Base-by-base conservation (phyloP, 2,888 invertebrate genomes). In the Lasioglossum lativentre region DNA sequence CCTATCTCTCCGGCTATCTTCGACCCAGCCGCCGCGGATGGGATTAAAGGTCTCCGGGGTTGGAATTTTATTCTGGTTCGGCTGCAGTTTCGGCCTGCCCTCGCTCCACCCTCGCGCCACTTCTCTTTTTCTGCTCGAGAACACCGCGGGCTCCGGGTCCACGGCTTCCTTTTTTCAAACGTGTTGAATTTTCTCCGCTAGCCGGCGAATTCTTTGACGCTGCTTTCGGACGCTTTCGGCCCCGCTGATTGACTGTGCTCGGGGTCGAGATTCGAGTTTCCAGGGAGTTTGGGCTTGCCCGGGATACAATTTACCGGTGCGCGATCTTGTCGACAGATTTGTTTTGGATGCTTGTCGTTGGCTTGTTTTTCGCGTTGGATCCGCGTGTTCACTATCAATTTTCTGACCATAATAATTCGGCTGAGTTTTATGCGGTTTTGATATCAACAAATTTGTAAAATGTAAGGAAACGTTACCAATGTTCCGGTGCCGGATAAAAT, bases 41-140 rank as follows among this genome's bases (percentile, higher is more conserved):
- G 59, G 27, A 78, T 84, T 80, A 86, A 84, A 86, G 73, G 66
- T 75, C 59, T 10, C 16, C 59, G 38, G 30, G 72, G 30, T 6
- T 71, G 52, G 38, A 72, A 75, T 78, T 84, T 63, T 40, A 63
- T 45, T 30, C 70, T 70, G 38, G 38, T 40, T 70, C 70, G 40
- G n/a, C 70, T 40, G 70, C 70, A 70, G 70, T 70, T 70, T 40
- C 70, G 40, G 70, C n/a, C 40, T 10, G 66, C 38, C 38, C 34
- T 38, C 66, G 23, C 23, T 38, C 34, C 38, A 23, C 66, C 68
- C 23, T 23, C 68, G 23, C 23, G 12, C 23, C 23, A 23, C 8
- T 68, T 68, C 38, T 68, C 38, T 68, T 68, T 68, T 68, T 38
- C 38, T 68, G 34, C 23, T 38, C 12, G 68, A 23, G 38, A 34